Percentiles rank a stretch among this genome's conserved stretches.
phyloP scores from a whole-genome alignment of 2,888 invertebrate genomes.

The Tenthredo distinguenda region DNA sequence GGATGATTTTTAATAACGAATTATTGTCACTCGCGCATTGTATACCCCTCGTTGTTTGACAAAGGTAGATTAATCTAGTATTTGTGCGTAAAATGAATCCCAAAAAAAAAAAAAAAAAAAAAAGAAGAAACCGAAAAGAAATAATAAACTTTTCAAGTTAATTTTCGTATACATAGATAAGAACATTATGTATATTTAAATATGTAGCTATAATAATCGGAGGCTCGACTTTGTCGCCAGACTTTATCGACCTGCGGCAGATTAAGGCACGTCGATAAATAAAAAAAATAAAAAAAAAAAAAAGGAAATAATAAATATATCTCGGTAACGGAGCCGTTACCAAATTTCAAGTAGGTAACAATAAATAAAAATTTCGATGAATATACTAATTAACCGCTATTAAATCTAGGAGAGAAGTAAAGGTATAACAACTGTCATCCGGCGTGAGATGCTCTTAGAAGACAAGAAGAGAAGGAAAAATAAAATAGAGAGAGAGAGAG shows the following conservation, averaged over 20 bases:
- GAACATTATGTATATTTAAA: not conserved
- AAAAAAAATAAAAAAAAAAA: not conserved
- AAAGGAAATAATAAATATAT: slow-evolving; percentile 4
- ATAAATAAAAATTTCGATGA: slow-evolving; percentile 42
- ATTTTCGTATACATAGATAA: not conserved
- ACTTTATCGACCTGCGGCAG: not conserved
- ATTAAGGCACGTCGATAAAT: not conserved
- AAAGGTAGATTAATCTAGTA: not conserved
- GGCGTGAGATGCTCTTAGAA: not conserved
- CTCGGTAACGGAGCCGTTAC: not conserved
- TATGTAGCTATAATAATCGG: not conserved
- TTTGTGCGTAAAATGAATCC: not conserved
- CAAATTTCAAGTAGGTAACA: slow-evolving; percentile 14
- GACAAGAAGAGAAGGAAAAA: not conserved
- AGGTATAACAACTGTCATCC: slow-evolving; percentile 33
- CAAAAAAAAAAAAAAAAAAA: not conserved
- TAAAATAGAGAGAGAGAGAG: not conserved
- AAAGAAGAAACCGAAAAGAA: not conserved
- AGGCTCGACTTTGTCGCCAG: not conserved
- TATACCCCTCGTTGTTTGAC: not conserved
- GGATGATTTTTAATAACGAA: not conserved
- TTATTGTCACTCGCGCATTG: slow-evolving; percentile 10
- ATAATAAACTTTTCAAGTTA: not conserved
- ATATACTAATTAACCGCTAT: slow-evolving; percentile 28
- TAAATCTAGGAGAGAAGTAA: not conserved